These are phyloP conservation scores for Drosophila triauraria DNA, from an alignment of 1,140 invertebrate species.

Conservation along the genomic window DNA sequence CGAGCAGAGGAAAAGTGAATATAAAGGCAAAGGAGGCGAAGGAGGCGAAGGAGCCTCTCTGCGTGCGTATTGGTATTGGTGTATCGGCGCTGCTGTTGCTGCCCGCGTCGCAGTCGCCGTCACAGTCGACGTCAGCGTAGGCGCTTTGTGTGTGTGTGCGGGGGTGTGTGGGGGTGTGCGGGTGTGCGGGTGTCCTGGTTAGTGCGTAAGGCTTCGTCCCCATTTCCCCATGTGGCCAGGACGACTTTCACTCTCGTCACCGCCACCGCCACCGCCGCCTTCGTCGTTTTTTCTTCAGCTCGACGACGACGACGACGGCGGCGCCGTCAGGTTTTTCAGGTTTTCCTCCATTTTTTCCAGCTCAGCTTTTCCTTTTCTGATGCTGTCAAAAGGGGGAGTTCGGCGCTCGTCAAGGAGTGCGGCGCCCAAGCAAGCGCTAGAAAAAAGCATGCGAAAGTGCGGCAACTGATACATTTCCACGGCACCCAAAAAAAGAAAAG, in stretches of 20 bases:
- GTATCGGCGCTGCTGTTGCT: slow-evolving; percentile 1
- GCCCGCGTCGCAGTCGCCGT: slow-evolving; percentile 10
- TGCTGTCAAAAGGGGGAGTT: not conserved
- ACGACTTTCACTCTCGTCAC: slow-evolving; percentile 73
- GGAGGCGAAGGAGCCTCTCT: slow-evolving; percentile 40
- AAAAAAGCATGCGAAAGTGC: slow-evolving; percentile 69
- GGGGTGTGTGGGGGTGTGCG: slow-evolving; percentile 13
- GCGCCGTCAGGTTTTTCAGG: slow-evolving; percentile 28
- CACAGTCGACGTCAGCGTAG: slow-evolving; percentile 24
- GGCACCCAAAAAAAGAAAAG: not conserved
- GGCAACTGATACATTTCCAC: slow-evolving; percentile 63
- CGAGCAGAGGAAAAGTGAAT: slow-evolving; percentile 30
- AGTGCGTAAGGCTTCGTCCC: slow-evolving; percentile 36
- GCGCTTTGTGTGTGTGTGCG: slow-evolving; percentile 13
- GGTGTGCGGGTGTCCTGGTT: slow-evolving; percentile 11
- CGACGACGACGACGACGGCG: not conserved
- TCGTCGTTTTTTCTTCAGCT: slow-evolving; percentile 55
- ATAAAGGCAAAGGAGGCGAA: slow-evolving; percentile 37
- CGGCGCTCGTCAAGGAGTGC: slow-evolving; percentile 27
- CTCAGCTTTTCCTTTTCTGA: slow-evolving; percentile 53
- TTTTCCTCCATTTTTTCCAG: slow-evolving; percentile 20
- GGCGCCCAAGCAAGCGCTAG: slow-evolving; percentile 47
- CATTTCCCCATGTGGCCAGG: slow-evolving; percentile 69
- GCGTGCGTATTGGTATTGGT: slow-evolving; percentile 28
- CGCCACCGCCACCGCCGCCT: not conserved